Base-by-base conservation (phyloP, 2,113 vertebrate genomes). In the Ciconia boyciana region DNA sequence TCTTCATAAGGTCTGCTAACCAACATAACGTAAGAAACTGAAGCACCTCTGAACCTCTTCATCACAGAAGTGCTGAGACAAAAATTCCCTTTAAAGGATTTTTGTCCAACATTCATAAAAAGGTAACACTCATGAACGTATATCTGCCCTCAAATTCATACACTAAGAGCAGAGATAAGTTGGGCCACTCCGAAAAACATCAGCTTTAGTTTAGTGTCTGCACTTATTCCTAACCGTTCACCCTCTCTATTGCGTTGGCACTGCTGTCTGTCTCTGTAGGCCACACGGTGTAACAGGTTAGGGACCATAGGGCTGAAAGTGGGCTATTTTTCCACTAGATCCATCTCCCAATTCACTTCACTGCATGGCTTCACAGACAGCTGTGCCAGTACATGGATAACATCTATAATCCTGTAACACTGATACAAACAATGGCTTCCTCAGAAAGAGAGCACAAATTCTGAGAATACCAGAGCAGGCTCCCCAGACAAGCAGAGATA, bases 201-300 rank as follows among this genome's bases (percentile, higher is more conserved):
- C 11, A 61, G 26, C 61, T 65, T 52, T 4, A 65, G 17, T 68
- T 80, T 11, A 34, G 43, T 26, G 36, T 76, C 81, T 36, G n/a
- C 14, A 9, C 16, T 11, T n/a, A 34, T 17, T n/a, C n/a, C 46
- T 18, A 44, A 57, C 11, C 3, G 4, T 13, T 57, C 61, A 29
- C 11, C 9, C 44, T 24, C 51, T 39, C 15, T 39, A 26, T 0
- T 21, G 21, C 1, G 2, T 13, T 51, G 46, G 20, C 31, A 32
- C 34, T 44, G 20, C 61, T 86, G 34, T 31, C 77, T 79, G 52
- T 32, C 54, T 60, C 28, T 64, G 44, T 0, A 16, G 20, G 74
- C 17, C 58, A 51, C 15, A 10, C 4, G 6, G 34, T 5, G 2
- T 20, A 57, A 57, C 17, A 54, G 14, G 43, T 39, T 3, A 46